phyloP scores from a whole-genome alignment of 2,888 invertebrate species.

The Parelbella ahira region DNA sequence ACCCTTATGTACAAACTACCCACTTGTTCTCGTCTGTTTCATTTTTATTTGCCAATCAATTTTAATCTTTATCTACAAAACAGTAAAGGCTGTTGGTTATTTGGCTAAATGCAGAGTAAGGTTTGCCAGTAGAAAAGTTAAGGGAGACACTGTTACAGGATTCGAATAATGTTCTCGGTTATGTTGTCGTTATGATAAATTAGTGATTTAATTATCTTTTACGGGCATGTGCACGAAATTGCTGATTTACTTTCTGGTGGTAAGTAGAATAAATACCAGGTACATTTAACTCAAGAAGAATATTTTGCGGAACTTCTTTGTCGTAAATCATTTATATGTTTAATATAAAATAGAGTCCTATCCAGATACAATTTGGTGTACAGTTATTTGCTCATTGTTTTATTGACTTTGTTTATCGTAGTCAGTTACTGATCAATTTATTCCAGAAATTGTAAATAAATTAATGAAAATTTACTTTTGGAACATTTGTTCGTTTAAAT shows the following conservation, averaged over 20 bases:
- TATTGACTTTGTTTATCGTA: too few species aligned
- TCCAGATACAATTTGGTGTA: neutral
- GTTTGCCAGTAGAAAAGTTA: constrained; percentile 16
- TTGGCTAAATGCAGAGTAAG: neutral
- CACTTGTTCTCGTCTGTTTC: constrained; percentile 21
- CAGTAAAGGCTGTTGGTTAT: neutral
- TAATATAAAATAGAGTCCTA: too few species aligned
- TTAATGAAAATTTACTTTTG: too few species aligned
- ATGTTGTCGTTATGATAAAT: constrained; percentile 63
- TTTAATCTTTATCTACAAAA: neutral
- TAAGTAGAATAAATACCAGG: neutral
- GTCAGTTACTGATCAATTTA: too few species aligned
- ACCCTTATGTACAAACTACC: constrained; percentile 56
- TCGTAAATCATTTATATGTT: too few species aligned
- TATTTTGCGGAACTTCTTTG: too few species aligned
- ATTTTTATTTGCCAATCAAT: constrained; percentile 2
- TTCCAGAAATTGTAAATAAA: too few species aligned
- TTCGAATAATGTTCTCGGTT: constrained; percentile 53
- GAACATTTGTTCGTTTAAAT: too few species aligned
- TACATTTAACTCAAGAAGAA: too few species aligned
- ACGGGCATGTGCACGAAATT: constrained; percentile 34
- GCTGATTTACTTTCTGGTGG: constrained; percentile 4
- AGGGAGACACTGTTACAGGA: constrained; percentile 44
- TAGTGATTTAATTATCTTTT: constrained; percentile 61
- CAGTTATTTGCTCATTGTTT: too few species aligned